phyloP scores from a whole-genome alignment of 1,140 invertebrate species.

The Bathynomus jamesi region DNA sequence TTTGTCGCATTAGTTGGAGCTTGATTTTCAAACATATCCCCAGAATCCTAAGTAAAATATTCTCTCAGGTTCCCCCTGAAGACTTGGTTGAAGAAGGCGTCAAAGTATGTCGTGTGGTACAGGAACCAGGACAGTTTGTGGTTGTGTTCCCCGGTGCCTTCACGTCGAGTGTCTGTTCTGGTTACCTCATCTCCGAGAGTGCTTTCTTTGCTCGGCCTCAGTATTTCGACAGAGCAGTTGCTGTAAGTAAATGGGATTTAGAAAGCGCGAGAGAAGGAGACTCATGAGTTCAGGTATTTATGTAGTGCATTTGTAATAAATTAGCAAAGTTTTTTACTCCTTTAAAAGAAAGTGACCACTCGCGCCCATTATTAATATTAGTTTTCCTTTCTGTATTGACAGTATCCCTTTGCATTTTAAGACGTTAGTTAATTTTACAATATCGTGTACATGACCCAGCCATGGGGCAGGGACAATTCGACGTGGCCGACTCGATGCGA shows the following conservation, averaged over 20 bases:
- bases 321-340: conserved; percentile 1
- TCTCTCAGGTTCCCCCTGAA: conserved; percentile 62
- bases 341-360: background rate
- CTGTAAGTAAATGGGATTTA: conserved; percentile 44
- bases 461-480: too few relatives aligned
- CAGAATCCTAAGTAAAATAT: background rate
- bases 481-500: too few relatives aligned
- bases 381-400: background rate
- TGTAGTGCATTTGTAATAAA: background rate
- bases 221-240: conserved; percentile 66
- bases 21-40: background rate
- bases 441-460: background rate
- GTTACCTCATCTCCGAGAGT: conserved; percentile 84
- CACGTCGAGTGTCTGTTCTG: conserved; percentile 79
- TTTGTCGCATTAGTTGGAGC: background rate
- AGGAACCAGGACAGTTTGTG: conserved; percentile 82
- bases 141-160: conserved; percentile 85
- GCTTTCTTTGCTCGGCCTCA: conserved; percentile 81
- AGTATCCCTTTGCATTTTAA: background rate
- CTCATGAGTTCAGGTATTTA: background rate
- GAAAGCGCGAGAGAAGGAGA: background rate
- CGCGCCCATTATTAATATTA: background rate
- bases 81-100: conserved; percentile 67
- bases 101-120: conserved; percentile 66
- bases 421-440: background rate